Conservation (phyloP, 2,113 vertebrate genomes). For the Apeltes quadracus region DNA sequence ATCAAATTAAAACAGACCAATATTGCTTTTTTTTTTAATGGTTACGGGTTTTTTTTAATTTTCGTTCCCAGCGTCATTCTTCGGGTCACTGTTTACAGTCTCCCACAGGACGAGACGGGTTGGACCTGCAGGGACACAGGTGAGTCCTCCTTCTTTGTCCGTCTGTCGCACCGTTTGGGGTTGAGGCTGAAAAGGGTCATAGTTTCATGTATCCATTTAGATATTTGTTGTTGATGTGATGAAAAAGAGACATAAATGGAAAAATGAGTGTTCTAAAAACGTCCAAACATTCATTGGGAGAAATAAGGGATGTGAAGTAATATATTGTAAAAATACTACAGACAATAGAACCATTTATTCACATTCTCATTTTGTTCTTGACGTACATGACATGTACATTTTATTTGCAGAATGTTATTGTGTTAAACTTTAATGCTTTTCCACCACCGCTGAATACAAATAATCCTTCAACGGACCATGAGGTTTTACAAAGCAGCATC, state of each 20-base stretch:
- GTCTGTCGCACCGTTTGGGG: neutral
- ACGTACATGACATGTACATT: too few relatives aligned
- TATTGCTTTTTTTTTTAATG: neutral
- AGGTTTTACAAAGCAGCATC: neutral
- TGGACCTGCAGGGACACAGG: conserved; percentile 24
- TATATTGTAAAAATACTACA: too few relatives aligned
- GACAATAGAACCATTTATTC: too few relatives aligned
- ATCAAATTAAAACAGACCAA: neutral
- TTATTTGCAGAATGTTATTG: neutral
- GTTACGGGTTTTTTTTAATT: neutral
- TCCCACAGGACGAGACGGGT: neutral
- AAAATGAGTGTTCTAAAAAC: neutral
- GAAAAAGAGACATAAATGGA: neutral
- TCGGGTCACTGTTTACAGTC: neutral
- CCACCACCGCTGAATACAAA: neutral
- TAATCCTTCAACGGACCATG: neutral
- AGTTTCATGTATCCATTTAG: neutral
- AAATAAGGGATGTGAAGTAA: neutral
- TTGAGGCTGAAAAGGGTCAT: neutral
- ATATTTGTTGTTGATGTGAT: neutral
- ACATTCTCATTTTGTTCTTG: too few relatives aligned
- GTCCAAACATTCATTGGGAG: neutral
- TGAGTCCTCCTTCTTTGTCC: conserved; percentile 19
- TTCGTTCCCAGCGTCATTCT: neutral
- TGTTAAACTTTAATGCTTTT: neutral